Evolutionary conservation across 2,113 vertebrate species (phyloP).

Genomic region (Sialia sialis): DNA sequence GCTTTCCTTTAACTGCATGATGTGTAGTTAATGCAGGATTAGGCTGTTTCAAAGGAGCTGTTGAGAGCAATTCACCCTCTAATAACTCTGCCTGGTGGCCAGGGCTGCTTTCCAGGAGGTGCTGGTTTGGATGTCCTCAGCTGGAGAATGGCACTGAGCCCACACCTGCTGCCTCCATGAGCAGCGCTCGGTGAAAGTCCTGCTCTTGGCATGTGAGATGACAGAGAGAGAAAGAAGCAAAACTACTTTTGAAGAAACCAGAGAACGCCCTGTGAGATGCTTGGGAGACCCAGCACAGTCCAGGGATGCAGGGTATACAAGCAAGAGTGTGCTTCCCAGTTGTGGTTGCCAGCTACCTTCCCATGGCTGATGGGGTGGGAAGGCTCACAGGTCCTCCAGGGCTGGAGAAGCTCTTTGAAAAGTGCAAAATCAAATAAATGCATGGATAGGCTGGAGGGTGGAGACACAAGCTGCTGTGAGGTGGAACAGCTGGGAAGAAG

Average conservation of each 20-base stretch:
- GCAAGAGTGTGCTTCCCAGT: rapidly evolving
- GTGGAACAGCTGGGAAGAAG: not conserved
- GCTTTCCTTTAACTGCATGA: not conserved
- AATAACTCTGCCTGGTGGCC: not conserved
- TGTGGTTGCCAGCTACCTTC: not conserved
- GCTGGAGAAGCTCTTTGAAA: not conserved
- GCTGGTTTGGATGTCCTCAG: not conserved
- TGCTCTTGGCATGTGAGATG: rapidly evolving
- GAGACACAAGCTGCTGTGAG: not conserved
- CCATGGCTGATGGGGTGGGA: rapidly evolving
- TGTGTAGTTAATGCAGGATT: not conserved
- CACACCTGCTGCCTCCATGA: not conserved
- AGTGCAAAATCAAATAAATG: not conserved
- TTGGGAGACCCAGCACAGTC: not conserved
- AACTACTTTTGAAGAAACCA: not conserved
- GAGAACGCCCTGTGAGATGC: not conserved
- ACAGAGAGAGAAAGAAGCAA: not conserved
- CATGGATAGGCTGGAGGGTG: not conserved
- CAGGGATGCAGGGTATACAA: not conserved
- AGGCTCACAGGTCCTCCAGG: not conserved
- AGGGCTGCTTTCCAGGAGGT: not conserved
- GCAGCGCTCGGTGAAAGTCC: not conserved
- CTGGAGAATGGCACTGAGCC: not conserved
- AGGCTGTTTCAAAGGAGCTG: not conserved
- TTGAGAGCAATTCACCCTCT: not conserved